Conservation (phyloP, 2,797 vertebrate genomes). For the Mallotus villosus region DNA sequence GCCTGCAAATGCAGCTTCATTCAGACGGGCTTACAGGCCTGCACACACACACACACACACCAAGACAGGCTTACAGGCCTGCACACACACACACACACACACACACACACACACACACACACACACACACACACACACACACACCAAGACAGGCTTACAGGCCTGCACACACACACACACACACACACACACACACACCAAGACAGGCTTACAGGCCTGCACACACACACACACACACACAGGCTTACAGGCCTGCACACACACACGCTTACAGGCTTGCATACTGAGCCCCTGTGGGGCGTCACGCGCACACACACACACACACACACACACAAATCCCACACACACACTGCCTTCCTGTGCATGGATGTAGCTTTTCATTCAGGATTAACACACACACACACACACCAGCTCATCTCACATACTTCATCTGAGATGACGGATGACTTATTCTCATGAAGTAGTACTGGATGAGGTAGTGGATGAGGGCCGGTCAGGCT, state of each 20-base stretch:
- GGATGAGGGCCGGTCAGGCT: too few relatives aligned
- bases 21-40: slow-evolving; percentile 71
- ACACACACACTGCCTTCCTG: slow-evolving; percentile 54
- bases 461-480: too few relatives aligned
- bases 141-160: too few relatives aligned
- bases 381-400: slow-evolving; percentile 67
- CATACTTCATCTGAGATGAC: neutral
- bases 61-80: too few relatives aligned
- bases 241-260: slow-evolving; percentile 71
- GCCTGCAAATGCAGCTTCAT: slow-evolving; percentile 74
- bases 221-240: too few relatives aligned
- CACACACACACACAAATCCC: neutral
- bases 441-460: too few relatives aligned
- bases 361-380: slow-evolving; percentile 65
- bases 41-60: too few relatives aligned
- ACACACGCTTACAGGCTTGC: too few relatives aligned
- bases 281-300: slow-evolving; percentile 66
- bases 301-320: slow-evolving; percentile 32
- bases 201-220: slow-evolving; percentile 70
- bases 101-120: neutral
- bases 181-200: too few relatives aligned
- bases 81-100: slow-evolving; percentile 21
- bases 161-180: too few relatives aligned
- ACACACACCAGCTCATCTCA: neutral
- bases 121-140: slow-evolving; percentile 37